Evolutionary conservation across 2,113 vertebrate genomes (phyloP).

Genomic region (Hippopotamus amphibius): DNA sequence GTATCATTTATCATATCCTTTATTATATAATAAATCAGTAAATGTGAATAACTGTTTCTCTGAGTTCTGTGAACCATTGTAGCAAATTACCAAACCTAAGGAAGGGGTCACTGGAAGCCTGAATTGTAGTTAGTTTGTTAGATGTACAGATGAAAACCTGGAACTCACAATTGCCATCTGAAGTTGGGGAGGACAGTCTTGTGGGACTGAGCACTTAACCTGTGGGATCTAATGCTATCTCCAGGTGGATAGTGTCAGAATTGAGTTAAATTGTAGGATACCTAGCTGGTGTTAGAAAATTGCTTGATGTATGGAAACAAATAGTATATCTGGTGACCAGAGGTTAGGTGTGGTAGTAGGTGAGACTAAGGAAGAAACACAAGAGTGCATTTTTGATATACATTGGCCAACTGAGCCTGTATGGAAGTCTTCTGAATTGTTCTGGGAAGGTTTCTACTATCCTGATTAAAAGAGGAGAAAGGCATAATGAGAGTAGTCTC

Average conservation of each 20-base stretch:
- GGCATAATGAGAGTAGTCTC: neutral
- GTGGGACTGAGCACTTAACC: neutral
- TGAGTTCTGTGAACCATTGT: neutral
- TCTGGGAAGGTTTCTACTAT: neutral
- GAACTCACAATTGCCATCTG: neutral
- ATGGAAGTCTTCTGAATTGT: neutral
- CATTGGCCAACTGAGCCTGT: neutral
- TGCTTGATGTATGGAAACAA: neutral
- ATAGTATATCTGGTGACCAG: neutral
- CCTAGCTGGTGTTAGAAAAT: neutral
- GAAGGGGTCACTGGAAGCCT: too few relatives aligned
- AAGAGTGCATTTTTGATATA: neutral
- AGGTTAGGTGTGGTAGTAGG: neutral
- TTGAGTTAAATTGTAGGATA: neutral
- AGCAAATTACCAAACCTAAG: neutral
- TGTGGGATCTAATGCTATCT: neutral
- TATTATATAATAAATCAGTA: neutral
- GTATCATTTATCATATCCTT: neutral
- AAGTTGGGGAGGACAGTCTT: neutral
- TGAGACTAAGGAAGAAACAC: neutral
- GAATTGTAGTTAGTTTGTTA: neutral
- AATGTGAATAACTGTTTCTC: neutral
- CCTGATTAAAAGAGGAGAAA: neutral
- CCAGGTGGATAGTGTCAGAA: neutral
- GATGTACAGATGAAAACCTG: neutral